A percentile compares a stretch with the other conserved stretches of the same genome.
Evolutionary conservation across 2,113 vertebrate genomes (phyloP).

Genomic region (Lipotes vexillifer): DNA sequence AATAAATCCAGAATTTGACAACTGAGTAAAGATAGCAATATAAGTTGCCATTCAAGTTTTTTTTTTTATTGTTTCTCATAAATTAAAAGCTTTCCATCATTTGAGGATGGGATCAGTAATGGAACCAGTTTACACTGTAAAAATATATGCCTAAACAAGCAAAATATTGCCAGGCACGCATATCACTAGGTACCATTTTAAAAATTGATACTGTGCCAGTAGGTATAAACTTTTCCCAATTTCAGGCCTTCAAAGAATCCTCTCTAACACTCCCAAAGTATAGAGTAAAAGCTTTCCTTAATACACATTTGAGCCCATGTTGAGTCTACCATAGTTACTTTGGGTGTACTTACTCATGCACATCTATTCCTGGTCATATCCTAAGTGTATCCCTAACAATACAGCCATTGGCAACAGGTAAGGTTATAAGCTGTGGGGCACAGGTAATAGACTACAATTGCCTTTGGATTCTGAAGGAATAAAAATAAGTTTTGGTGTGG

Average conservation of each 20-base stretch:
- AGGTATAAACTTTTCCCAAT: not conserved
- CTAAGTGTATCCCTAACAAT: not conserved
- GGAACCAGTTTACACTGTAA: not conserved
- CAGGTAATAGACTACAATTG: not conserved
- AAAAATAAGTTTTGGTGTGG: not conserved
- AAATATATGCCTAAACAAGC: not conserved
- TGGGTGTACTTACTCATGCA: not conserved
- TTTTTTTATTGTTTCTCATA: not conserved
- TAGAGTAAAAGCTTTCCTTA: not conserved
- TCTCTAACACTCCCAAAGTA: not conserved
- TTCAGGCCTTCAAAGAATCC: not conserved
- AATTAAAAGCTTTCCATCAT: not conserved
- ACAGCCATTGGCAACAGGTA: not conserved
- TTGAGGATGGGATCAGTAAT: not conserved
- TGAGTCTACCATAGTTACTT: not conserved
- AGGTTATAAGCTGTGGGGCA: not conserved
- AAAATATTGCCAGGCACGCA: not conserved
- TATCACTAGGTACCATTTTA: not conserved
- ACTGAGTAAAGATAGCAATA: not conserved
- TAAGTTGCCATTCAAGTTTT: not conserved
- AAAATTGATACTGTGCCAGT: not conserved
- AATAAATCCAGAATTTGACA: not conserved
- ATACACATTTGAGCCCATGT: not conserved
- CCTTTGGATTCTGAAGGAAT: slow-evolving; percentile 18
- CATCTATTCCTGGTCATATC: not conserved